Base-by-base conservation (phyloP, 23 tunicate species). In the Corella eumyota region DNA sequence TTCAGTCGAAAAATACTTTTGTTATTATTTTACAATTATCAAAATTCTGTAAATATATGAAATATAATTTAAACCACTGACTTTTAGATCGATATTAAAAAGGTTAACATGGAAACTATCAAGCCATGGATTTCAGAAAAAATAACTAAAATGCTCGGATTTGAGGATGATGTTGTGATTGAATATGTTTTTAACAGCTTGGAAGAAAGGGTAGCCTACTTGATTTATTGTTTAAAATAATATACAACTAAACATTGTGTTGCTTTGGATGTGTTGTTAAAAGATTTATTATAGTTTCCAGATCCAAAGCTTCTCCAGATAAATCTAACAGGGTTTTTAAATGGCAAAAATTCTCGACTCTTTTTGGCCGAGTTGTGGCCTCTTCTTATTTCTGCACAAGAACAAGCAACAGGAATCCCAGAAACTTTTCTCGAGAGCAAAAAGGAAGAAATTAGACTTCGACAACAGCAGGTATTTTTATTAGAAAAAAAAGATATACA, bases 141-240 rank as follows among this genome's bases (percentile, higher is more conserved):
- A 33, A 62, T 90, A 17, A 90, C 97, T 0, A 76, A 90, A 55
- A 71, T 90, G 55, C 58, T 90, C 51, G 80, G 86, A 6, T 90
- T 90, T 50, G 97, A 90, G 48, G 97, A 90, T 69, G 97, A 90
- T 64, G 97, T 90, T 26, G 92, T 90, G 13, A 81, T 90, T 31
- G 97, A 64, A 21, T 90, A 65, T 64, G 80, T 81, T 27, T 88
- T 34, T 49, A 88, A 88, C 69, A 58, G 50, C 30, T 36, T 88
- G 30, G 90, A 78, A 32, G 71, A 78, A 46, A 51, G 70, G 36
- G 79, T 73, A 32, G 22, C 49, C 19, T 45, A 15, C 19, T 15
- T 45, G 19, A 45, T 17, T 17, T 13, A 9, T 19, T 21, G 21
- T 20, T 9, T 15, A 60, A 30, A 13, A 28, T 28, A 30, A 11